phyloP scores from a whole-genome alignment of 2,888 invertebrate species.

The Lumbricus terrestris region DNA sequence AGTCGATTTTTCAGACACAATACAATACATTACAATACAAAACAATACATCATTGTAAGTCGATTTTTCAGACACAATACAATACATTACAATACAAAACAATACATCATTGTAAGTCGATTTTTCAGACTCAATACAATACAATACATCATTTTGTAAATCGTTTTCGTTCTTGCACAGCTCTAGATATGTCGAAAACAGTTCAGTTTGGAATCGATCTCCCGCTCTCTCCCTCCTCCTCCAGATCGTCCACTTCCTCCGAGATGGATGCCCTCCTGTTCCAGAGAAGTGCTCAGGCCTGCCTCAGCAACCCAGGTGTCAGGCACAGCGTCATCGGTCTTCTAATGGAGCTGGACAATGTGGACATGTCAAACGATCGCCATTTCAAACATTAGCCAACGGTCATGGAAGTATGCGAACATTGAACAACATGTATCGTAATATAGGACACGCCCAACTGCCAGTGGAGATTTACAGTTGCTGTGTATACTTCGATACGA shows the following conservation, averaged over 20 bases:
- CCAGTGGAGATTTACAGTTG: neutral
- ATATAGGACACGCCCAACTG: neutral
- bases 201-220: neutral
- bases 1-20: too few relatives aligned
- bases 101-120: too few relatives aligned
- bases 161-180: neutral
- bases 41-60: too few relatives aligned
- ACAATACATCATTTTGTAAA: neutral
- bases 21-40: too few relatives aligned
- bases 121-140: too few relatives aligned
- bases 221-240: neutral
- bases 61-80: too few relatives aligned
- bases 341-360: neutral
- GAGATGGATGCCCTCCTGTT: neutral
- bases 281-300: neutral
- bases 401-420: too few relatives aligned
- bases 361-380: neutral
- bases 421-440: neutral
- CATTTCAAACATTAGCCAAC: neutral
- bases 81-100: too few relatives aligned
- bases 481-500: too few relatives aligned
- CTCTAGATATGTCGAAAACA: neutral
- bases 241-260: too few relatives aligned
- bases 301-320: neutral
- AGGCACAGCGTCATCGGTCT: constrained; percentile 11